These are phyloP conservation scores for Sericinus montela DNA, from an alignment of 2,888 invertebrate genomes.

Conservation along the genomic window DNA sequence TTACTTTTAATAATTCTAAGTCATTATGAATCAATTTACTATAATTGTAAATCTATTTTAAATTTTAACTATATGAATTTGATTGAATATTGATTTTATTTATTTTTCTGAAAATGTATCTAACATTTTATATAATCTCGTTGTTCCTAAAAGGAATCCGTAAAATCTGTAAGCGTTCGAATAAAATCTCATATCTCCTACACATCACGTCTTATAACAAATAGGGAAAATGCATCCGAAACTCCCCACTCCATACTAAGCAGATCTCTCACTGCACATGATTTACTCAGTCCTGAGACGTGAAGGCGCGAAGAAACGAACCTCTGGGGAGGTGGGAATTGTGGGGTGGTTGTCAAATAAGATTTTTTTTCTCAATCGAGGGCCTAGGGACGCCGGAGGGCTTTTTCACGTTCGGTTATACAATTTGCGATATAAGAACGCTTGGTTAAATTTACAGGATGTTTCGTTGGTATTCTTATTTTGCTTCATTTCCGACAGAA, in stretches of 20 bases:
- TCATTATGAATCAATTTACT: too few relatives aligned
- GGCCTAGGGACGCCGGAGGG: slow-evolving; percentile 28
- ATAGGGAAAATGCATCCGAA: slow-evolving; percentile 14
- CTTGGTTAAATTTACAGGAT: slow-evolving; percentile 14
- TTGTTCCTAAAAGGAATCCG: too few relatives aligned
- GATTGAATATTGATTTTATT: too few relatives aligned
- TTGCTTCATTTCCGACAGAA: not conserved
- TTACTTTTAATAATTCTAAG: too few relatives aligned
- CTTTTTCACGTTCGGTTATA: slow-evolving; percentile 50
- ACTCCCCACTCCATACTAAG: not conserved
- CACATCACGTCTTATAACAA: not conserved
- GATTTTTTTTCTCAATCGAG: slow-evolving; percentile 74
- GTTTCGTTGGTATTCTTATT: not conserved
- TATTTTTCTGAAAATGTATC: too few relatives aligned
- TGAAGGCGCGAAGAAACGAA: slow-evolving; percentile 36
- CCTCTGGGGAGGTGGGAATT: slow-evolving; percentile 58
- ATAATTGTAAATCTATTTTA: too few relatives aligned
- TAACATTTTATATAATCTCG: too few relatives aligned
- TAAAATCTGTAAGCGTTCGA: not conserved
- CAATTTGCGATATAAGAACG: slow-evolving; percentile 49
- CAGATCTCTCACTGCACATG: slow-evolving; percentile 36
- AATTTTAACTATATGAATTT: too few relatives aligned
- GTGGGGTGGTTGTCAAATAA: slow-evolving; percentile 67
- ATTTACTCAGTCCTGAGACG: slow-evolving; percentile 36
- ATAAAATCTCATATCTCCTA: not conserved